Evolutionary conservation across 2,797 vertebrate genomes (phyloP), one percentile per base, ranked within the genome.

Genomic region (Tangara arthus): DNA sequence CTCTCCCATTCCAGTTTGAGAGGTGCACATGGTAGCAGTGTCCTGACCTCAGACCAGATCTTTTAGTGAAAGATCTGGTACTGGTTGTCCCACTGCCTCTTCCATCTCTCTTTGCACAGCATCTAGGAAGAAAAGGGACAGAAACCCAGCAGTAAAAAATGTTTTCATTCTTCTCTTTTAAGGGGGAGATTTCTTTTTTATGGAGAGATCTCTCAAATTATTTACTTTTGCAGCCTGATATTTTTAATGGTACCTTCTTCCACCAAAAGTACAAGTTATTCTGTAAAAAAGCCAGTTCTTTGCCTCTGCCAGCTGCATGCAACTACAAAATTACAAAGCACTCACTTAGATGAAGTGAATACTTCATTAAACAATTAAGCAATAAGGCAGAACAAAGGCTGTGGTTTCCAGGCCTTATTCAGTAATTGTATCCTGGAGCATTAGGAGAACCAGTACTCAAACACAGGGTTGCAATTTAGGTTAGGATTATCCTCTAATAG

Each of bases 361-460:
- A 96, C 88, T 95, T 94, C 96, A 97, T 97, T 97, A 97, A 96
- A 93, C 96, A 97, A 96, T 96, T 95, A 96, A 96, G 96, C 90
- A 94, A 95, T 94, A 92, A 96, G 82, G 75, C 93, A 95, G 96
- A 95, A 96, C 93, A 96, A 94, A 96, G 93, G 75, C 84, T 92
- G 95, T 87, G 89, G 94, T 94, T 97, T 95, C 88, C 92, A 92
- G 79, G 87, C 82, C 91, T 81, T 76, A 79, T 52, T 93, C 91
- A 96, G 91, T 90, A 94, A 94, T 93, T 91, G 69, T 87, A 95
- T 91, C 90, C 91, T 90, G 61, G 79, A 82, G 93, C 76, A 93
- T 95, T 87, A 96, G 71, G 63, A 93, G 80, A 92, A 72, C 61
- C 83, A 86, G 19, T 55, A 42, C 64, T 94, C 71, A 39, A 90